phyloP scores from a whole-genome alignment of 1,140 invertebrate genomes.

The Phortica variegata region DNA sequence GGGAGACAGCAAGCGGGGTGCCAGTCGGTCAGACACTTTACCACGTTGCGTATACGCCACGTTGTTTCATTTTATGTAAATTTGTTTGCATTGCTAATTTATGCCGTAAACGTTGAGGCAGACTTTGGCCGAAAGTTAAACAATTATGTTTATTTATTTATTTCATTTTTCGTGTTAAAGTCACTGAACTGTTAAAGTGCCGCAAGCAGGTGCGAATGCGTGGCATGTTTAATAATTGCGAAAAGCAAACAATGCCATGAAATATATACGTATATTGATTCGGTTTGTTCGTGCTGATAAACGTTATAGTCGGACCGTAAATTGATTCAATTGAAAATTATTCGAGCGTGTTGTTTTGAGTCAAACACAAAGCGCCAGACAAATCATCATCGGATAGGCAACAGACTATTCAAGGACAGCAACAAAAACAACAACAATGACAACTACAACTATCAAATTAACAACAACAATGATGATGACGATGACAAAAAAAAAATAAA shows the following conservation, averaged over 20 bases:
- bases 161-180: no score
- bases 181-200: no score
- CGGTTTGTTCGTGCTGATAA: no score
- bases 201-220: conserved; percentile 13
- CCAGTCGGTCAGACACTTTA: conserved; percentile 5
- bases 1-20: background rate
- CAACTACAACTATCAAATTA: conserved; percentile 3
- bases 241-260: no score
- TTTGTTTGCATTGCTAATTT: no score
- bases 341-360: background rate
- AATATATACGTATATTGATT: no score
- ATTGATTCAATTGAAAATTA: background rate
- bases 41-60: conserved; percentile 5
- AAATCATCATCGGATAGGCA: background rate
- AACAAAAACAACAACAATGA: background rate
- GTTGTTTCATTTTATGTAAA: no score
- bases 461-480: conserved; percentile 1
- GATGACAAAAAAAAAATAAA: background rate
- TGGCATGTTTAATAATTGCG: conserved; percentile 20
- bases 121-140: conserved; percentile 17
- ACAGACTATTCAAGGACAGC: background rate
- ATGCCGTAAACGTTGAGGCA: background rate
- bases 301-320: no score
- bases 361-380: background rate
- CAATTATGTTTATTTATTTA: conserved; percentile 2